Base-by-base conservation (phyloP, 2,113 vertebrate genomes). In the Eleginops maclovinus region DNA sequence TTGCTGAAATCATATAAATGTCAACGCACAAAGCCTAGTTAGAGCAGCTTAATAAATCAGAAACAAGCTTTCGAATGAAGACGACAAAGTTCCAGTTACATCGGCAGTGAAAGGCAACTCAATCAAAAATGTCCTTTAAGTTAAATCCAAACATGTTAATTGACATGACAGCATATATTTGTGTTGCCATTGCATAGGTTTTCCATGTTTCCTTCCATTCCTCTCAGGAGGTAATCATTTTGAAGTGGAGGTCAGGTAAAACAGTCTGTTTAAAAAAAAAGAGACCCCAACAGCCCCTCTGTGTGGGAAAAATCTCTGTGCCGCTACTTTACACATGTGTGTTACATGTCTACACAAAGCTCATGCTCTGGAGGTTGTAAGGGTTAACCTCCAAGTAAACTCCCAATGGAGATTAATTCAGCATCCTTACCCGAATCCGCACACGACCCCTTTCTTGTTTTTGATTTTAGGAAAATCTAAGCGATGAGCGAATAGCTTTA, bases 401-500 rank as follows among this genome's bases (percentile, higher is more conserved):
- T 78, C 79, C 61, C 69, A 10, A 2, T 2, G 31, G 70, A 82
- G 77, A 75, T 74, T 69, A 68, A 17, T 71, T 28, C 60, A 68
- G 65, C 74, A 53, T 74, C 61, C 16, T 36, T 54, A 49, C 68
- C 55, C 71, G 49, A 72, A 75, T 79, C 85, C 70, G 22, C 68
- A 54, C 66, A 36, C 24, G 7, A 24, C 58, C 50, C 13, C 36
- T 47, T 44, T 53, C 24, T 53, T 24, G 31, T 58, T 54, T 74
- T 26, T 19, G 26, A 56, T 26, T 65, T 56, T 58, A 80, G 83
- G 84, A 87, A 91, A 90, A 79, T 71, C 26, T 72, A 71, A 84
- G 63, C 19, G n/a, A 80, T 82, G 87, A 89, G 76, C 69, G 15
- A 90, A 74, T 58, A 14, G 53, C 60, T 55, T 22, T 90, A 89